phyloP scores from a whole-genome alignment of 2,888 invertebrate species.

The Leptogaster cylindrica region DNA sequence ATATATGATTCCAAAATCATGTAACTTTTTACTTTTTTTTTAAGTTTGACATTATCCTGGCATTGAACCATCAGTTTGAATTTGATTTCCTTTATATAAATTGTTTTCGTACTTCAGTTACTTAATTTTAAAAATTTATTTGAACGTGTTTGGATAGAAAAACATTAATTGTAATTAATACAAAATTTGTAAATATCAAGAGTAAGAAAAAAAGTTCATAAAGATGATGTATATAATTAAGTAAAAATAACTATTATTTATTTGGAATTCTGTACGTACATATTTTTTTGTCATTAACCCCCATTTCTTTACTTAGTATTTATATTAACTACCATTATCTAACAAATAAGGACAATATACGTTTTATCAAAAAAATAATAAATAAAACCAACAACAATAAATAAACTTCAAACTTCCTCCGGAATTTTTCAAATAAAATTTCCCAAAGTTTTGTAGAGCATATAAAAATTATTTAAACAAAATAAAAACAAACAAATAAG shows the following conservation, averaged over 20 bases:
- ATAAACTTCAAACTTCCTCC: not conserved
- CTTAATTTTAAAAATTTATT: not conserved
- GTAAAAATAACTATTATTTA: constrained; percentile 2
- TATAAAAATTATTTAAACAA: not conserved
- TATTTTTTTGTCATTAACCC: constrained; percentile 10
- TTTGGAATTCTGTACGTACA: constrained; percentile 35
- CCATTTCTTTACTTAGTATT: constrained; percentile 19
- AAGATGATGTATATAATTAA: constrained; percentile 4
- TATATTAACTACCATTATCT: constrained; percentile 29
- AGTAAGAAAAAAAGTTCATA: constrained; percentile 25
- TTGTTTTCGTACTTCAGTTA: constrained; percentile 14
- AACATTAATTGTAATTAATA: constrained; percentile 7
- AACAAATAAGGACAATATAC: constrained; percentile 15
- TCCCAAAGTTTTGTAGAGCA: not conserved
- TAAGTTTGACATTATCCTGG: too few species aligned
- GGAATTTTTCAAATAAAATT: not conserved
- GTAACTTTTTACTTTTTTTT: too few species aligned
- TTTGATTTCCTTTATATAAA: constrained; percentile 14
- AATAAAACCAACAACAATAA: constrained; percentile 21
- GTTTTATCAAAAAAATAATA: not conserved
- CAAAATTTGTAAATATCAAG: constrained; percentile 19
- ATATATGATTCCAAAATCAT: too few species aligned
- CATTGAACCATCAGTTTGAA: constrained; percentile 14
- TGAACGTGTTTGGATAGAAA: not conserved
- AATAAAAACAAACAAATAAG: not conserved